A percentile compares a stretch with the other conserved stretches of the same genome.
Conservation (phyloP, 1,140 invertebrate genomes). For the Pseudomyrmex dendroicus region DNA sequence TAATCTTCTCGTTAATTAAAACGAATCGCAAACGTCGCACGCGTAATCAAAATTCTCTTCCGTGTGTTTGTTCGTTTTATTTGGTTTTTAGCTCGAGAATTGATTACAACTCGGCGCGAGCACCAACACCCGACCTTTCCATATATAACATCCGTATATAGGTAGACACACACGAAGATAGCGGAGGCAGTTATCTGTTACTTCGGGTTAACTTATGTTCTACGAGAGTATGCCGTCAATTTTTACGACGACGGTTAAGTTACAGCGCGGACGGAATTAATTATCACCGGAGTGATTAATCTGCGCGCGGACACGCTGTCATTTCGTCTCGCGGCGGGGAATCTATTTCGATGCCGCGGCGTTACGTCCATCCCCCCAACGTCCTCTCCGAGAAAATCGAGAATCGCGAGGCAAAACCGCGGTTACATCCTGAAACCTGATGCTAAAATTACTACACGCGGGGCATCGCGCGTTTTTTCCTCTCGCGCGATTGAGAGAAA, state of each 20-base stretch:
- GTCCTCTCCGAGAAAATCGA: conserved; percentile 34
- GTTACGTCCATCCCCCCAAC: background rate
- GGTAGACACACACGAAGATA: background rate
- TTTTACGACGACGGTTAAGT: conserved; percentile 22
- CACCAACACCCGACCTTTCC: background rate
- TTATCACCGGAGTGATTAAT: conserved; percentile 70
- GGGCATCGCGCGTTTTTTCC: background rate
- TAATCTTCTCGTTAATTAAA: conserved; percentile 36
- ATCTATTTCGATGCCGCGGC: conserved; percentile 58
- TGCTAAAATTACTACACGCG: conserved; percentile 37
- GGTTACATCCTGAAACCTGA: conserved; percentile 34
- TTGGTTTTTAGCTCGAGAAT: conserved; percentile 21
- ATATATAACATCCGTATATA: background rate
- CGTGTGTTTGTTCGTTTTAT: background rate
- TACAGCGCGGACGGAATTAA: conserved; percentile 64
- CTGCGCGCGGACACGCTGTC: conserved; percentile 52
- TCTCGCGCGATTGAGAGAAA: conserved; percentile 28
- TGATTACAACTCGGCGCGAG: conserved; percentile 14
- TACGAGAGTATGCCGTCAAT: background rate
- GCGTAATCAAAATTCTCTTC: conserved; percentile 3
- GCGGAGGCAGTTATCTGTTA: conserved; percentile 54
- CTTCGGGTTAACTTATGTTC: conserved; percentile 44
- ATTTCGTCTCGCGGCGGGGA: conserved; percentile 52
- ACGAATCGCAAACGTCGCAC: background rate
- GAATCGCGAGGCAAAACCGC: conserved; percentile 24